These are phyloP conservation scores for Barbus barbus DNA, from an alignment of 2,113 vertebrate species.

Conservation along the genomic window DNA sequence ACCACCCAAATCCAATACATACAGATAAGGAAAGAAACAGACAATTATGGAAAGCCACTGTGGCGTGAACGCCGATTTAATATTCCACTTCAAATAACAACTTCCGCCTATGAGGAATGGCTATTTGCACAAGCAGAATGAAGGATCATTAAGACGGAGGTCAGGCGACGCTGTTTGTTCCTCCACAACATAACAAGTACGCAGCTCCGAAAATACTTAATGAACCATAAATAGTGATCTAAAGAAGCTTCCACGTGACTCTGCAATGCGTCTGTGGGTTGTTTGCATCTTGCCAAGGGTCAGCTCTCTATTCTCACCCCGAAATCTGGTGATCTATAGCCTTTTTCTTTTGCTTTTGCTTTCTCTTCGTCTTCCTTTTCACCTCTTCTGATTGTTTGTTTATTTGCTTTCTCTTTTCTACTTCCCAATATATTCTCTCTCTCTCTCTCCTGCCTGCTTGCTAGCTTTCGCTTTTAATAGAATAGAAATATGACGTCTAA, in stretches of 20 bases:
- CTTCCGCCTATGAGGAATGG: conserved; percentile 54
- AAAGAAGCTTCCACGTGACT: conserved; percentile 56
- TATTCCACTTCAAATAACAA: conserved; percentile 51
- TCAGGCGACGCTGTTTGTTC: conserved; percentile 40
- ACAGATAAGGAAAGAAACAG: conserved; percentile 20
- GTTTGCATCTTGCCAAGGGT: conserved; percentile 14
- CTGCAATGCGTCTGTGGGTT: conserved; percentile 66
- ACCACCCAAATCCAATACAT: neutral
- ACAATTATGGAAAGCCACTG: conserved; percentile 37
- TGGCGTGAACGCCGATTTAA: conserved; percentile 53
- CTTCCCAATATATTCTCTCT: neutral
- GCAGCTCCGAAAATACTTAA: conserved; percentile 60
- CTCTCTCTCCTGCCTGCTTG: neutral
- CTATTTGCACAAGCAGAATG: conserved; percentile 57
- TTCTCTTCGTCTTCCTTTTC: conserved; percentile 7
- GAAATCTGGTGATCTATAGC: neutral
- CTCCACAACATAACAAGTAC: conserved; percentile 53
- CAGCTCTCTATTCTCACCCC: conserved; percentile 11
- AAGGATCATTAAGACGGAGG: conserved; percentile 52
- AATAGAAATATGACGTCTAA: conserved; percentile 18
- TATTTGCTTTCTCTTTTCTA: conserved; percentile 13
- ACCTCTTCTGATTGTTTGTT: neutral
- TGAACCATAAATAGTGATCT: conserved; percentile 63
- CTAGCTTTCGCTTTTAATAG: conserved; percentile 16
- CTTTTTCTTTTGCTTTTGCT: neutral